These are phyloP conservation scores for Gryllus bimaculatus DNA, from an alignment of 1,140 invertebrate species.

Conservation along the genomic window DNA sequence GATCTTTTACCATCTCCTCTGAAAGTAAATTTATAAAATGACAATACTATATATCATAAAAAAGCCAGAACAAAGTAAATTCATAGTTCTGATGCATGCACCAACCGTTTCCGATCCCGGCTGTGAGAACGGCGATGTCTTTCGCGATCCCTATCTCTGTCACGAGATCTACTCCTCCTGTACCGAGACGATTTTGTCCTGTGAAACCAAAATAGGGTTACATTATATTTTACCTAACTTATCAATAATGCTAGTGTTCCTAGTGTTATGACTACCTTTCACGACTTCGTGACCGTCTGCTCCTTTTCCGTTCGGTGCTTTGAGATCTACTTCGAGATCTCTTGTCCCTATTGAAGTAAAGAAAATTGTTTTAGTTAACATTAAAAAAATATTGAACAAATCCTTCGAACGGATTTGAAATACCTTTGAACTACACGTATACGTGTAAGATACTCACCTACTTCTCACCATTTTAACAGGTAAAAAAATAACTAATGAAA, in stretches of 20 bases:
- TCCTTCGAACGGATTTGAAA: too few relatives aligned
- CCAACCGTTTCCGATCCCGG: conserved; percentile 38
- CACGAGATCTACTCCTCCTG: conserved; percentile 33
- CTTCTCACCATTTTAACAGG: too few relatives aligned
- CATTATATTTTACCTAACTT: conserved; percentile 38
- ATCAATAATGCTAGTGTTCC: conserved; percentile 37
- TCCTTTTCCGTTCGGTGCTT: conserved; percentile 48
- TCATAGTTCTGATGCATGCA: conserved; percentile 20
- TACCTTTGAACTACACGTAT: too few relatives aligned
- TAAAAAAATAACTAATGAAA: too few relatives aligned
- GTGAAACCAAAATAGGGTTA: conserved; percentile 18
- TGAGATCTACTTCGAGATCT: conserved; percentile 26
- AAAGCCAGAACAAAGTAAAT: conserved; percentile 22
- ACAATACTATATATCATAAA: conserved; percentile 18
- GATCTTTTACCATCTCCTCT: conserved; percentile 24
- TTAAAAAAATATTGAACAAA: too few relatives aligned
- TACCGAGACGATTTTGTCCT: conserved; percentile 15
- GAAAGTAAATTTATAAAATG: conserved; percentile 21
- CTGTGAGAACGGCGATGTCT: conserved; percentile 31
- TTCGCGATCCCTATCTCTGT: conserved; percentile 32
- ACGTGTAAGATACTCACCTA: too few relatives aligned
- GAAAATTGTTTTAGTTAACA: not conserved
- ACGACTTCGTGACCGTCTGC: conserved; percentile 52
- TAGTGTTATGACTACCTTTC: conserved; percentile 36
- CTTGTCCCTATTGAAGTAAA: conserved; percentile 23